Evolutionary conservation across 2,113 vertebrate species (phyloP).

Genomic region (Saccopteryx bilineata): DNA sequence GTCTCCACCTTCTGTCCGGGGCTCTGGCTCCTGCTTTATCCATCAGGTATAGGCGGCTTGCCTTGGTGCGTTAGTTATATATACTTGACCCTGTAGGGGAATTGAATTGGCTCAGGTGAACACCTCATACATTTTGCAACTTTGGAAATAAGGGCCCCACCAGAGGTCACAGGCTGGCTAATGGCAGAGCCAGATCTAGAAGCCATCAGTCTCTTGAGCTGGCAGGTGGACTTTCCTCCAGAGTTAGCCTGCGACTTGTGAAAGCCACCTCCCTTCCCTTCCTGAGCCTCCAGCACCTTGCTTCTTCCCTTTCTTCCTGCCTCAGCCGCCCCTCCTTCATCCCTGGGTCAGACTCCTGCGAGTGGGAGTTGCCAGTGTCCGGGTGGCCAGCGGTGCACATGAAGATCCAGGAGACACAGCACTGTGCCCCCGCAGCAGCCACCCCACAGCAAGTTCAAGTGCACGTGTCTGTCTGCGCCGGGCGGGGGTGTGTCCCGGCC

Average conservation of each 20-base stretch:
- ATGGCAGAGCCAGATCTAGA: neutral
- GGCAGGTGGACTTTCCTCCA: neutral
- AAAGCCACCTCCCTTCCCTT: neutral
- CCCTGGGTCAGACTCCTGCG: neutral
- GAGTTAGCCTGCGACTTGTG: neutral
- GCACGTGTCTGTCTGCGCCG: neutral
- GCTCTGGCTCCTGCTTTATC: neutral
- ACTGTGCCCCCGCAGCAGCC: neutral
- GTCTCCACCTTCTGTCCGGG: neutral
- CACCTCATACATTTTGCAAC: neutral
- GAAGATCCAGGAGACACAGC: neutral
- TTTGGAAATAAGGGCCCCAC: neutral
- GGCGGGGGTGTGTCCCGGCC: neutral
- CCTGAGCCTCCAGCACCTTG: neutral
- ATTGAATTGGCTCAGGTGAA: neutral
- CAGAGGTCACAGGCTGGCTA: neutral
- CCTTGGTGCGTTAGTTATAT: neutral
- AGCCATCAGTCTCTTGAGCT: accelerated
- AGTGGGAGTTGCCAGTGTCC: neutral
- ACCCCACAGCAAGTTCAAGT: no score
- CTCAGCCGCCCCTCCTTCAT: neutral
- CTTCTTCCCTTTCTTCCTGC: neutral
- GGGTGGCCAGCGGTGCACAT: neutral
- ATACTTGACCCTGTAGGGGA: neutral
- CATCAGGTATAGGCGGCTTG: neutral